Evolutionary conservation across 2,888 invertebrate genomes (phyloP).

Genomic region (Nephrocerus scutellatus): DNA sequence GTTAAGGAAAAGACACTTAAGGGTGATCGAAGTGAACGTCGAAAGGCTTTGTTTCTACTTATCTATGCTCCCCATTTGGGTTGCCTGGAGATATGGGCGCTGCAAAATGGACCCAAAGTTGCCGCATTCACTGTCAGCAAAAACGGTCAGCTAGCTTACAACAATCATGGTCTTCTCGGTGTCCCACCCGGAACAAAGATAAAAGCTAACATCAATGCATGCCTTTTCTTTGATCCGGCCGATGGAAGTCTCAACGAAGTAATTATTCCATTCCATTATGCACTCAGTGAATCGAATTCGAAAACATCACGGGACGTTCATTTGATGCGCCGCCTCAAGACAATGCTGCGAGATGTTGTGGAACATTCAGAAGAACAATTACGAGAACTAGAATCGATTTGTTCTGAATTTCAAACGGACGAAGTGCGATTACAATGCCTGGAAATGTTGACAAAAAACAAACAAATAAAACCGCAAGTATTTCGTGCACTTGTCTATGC

Average conservation of each 20-base stretch:
- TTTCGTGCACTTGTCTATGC: slow-evolving; percentile 51
- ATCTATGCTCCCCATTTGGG: slow-evolving; percentile 92
- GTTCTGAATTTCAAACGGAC: slow-evolving; percentile 60
- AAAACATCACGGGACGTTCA: slow-evolving; percentile 83
- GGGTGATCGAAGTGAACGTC: slow-evolving; percentile 33
- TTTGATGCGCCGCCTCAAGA: slow-evolving; percentile 68
- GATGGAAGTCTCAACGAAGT: slow-evolving; percentile 77
- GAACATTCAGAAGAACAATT: slow-evolving; percentile 42
- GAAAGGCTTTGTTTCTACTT: slow-evolving; percentile 70
- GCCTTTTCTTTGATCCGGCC: slow-evolving; percentile 70
- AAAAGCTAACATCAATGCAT: slow-evolving; percentile 59
- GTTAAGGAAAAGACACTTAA: slow-evolving; percentile 57
- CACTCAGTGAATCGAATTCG: slow-evolving; percentile 80
- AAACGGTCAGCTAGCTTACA: slow-evolving; percentile 71
- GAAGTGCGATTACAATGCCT: slow-evolving; percentile 66
- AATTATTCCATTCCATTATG: slow-evolving; percentile 83
- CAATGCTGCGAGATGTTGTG: slow-evolving; percentile 54
- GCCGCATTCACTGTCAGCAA: slow-evolving; percentile 87
- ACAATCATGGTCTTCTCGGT: slow-evolving; percentile 66
- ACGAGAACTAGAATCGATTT: slow-evolving; percentile 40
- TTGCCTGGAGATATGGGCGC: slow-evolving; percentile 85
- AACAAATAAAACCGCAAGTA: slow-evolving; percentile 57
- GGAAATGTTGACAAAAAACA: slow-evolving; percentile 62
- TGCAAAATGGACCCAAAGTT: slow-evolving; percentile 83
- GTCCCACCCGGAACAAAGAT: slow-evolving; percentile 54